Evolutionary conservation across 2,888 invertebrate species (phyloP), one percentile per base, ranked within the genome.

Genomic region (Nymphalis polychloros): DNA sequence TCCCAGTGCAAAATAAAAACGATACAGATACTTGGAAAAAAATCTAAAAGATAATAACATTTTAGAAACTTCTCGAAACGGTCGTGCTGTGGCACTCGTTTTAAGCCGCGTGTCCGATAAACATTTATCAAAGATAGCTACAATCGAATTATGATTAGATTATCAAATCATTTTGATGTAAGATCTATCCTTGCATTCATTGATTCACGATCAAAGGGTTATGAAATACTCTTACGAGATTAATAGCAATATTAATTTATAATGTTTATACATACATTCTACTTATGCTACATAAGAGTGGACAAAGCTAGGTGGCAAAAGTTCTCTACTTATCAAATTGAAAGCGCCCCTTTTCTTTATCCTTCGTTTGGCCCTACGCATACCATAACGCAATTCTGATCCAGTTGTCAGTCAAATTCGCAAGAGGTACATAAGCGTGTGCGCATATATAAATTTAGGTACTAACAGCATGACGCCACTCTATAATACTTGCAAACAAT

Each of bases 11-110:
- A 76, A 69, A 67, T 81, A 84, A 60, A 84, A 35, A 59, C 85
- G 81, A 57, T 81, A 71, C 81, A 63, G 82, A 17, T 71, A 82
- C 71, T 79, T 79, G 82, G 19, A 80, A 65, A 48, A 47, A 60
- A 27, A 69, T 68, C 69, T 70, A 59, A 79, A 27, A 46, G 77
- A 77, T 77, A 17, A 50, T 19, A 79, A 75, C 88, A 87, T 88
- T 66, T 72, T 81, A 68, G 83, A 85, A 85, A 74, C 70, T 84
- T 87, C 83, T 81, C 77, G 85, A 85, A 69, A n/a, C 48, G 27
- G 50, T 63, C 63, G 61, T 53, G 41, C 13, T 41, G 41, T 10
- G 41, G 50, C 49, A 57, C 62, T 63, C 64, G 47, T 31, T 50
- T 41, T 65, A 59, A 67, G 55, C 62, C 61, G 50, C 66, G 49